A percentile compares a stretch with the other conserved stretches of the same genome.
These are phyloP conservation scores for Elachura formosa DNA, from an alignment of 2,113 vertebrate genomes.

Conservation along the genomic window DNA sequence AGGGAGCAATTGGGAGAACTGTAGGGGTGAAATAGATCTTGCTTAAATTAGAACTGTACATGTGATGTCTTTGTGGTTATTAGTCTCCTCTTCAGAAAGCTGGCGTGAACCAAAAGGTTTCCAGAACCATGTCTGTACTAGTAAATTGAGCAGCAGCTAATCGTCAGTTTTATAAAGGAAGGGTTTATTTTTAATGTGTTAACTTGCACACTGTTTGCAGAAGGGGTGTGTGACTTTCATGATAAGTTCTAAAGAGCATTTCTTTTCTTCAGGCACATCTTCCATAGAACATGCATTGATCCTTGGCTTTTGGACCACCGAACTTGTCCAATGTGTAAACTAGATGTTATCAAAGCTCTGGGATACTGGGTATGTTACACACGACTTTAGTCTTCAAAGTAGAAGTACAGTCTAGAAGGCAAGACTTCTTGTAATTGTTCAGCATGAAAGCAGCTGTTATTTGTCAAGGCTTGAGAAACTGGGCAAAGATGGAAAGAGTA, in stretches of 20 bases:
- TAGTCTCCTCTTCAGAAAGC: background rate
- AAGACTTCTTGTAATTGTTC: background rate
- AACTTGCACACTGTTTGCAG: background rate
- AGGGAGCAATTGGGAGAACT: background rate
- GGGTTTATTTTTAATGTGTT: background rate
- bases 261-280: conserved; percentile 78
- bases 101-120: background rate
- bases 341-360: conserved; percentile 82
- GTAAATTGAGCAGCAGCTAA: background rate
- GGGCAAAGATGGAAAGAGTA: background rate
- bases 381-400: conserved; percentile 27
- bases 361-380: conserved; percentile 78
- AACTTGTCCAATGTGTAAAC: conserved; percentile 84
- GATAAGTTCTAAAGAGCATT: background rate
- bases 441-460: background rate
- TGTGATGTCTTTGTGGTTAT: background rate
- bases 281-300: conserved; percentile 81
- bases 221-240: background rate
- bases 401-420: background rate
- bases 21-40: background rate
- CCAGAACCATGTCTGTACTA: background rate
- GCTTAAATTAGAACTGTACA: background rate
- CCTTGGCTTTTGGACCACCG: conserved; percentile 82
- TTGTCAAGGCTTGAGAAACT: background rate
- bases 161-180: background rate